Base-by-base conservation (phyloP, 2,113 vertebrate genomes). In the Gambusia holbrooki region DNA sequence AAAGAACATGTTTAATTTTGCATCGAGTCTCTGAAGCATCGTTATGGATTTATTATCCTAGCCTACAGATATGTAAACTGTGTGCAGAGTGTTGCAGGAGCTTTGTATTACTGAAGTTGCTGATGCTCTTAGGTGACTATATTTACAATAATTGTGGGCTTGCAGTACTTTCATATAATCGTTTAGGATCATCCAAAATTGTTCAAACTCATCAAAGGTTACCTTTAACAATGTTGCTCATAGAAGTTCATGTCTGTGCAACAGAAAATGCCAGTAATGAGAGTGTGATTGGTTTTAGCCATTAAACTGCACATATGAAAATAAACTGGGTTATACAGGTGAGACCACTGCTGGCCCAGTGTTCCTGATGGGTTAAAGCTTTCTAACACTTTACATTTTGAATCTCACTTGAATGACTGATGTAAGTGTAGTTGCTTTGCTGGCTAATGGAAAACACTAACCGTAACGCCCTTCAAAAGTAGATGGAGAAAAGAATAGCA, bases 371-470 rank as follows among this genome's bases (percentile, higher is more conserved):
- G 71, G 45, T 54, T 54, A 4, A 75, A 70, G 32, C 66, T 69
- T 30, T 28, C 58, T 72, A 61, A 30, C 62, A 62, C 66, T 28
- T 60, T 65, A 25, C 45, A 66, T 62, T 80, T 78, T 77, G 40
- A 17, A 72, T 79, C 42, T 22, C 64, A 71, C 51, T 74, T 32
- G 22, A 58, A 51, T 76, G 29, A 72, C 58, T 71, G 58, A 72
- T 79, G 69, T 66, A 51, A 79, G 25, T 62, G 29, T 37, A 65
- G 71, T 37, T 73, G n/a, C 66, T 69, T 73, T 62, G 14, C 58
- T 30, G 22, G 62, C 48, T 76, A 67, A 73, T 78, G 62, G 66
- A 84, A 83, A 87, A 79, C 65, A 73, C 29, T 32, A 66, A 32
- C 45, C 74, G 66, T 54, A 58, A 76, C n/a, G 71, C 77, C 33